phyloP scores from a whole-genome alignment of 1,140 invertebrate genomes.

The Caenorhabditis briggsae region DNA sequence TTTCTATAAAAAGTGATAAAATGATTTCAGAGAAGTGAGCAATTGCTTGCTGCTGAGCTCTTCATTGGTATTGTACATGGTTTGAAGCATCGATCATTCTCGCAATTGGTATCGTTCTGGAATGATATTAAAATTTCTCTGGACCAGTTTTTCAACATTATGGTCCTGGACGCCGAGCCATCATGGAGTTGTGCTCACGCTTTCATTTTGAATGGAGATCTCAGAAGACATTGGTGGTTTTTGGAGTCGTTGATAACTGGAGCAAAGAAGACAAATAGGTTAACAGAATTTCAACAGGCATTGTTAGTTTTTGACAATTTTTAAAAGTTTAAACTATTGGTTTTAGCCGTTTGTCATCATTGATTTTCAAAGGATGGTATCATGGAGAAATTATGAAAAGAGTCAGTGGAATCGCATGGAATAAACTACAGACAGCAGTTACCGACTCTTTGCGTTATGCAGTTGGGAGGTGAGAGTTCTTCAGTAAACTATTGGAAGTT shows the following conservation, averaged over 20 bases:
- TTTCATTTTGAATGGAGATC: background rate
- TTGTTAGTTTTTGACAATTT: background rate
- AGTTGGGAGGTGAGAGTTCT: background rate
- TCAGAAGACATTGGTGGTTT: slow-evolving; percentile 17
- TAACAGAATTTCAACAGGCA: background rate
- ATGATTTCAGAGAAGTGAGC: background rate
- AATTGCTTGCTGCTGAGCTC: slow-evolving; percentile 6
- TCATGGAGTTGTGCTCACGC: background rate
- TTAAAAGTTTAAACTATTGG: background rate
- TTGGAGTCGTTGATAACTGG: background rate
- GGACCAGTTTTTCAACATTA: background rate
- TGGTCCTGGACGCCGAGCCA: background rate
- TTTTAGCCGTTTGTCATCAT: background rate
- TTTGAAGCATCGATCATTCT: slow-evolving; percentile 1
- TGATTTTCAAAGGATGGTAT: slow-evolving; percentile 18
- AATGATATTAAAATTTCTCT: background rate
- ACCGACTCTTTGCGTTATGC: slow-evolving; percentile 8
- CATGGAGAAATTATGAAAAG: slow-evolving; percentile 14
- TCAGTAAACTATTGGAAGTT: background rate
- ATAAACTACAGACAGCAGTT: background rate
- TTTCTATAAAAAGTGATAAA: background rate
- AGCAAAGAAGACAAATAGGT: background rate
- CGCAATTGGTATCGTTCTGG: background rate
- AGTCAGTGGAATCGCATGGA: background rate
- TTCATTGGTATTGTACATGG: slow-evolving; percentile 11